Percentiles rank a stretch among this genome's conserved stretches.
These are phyloP conservation scores for Sycobia sp. DNA, from an alignment of 1,140 invertebrate species.

Conservation along the genomic window DNA sequence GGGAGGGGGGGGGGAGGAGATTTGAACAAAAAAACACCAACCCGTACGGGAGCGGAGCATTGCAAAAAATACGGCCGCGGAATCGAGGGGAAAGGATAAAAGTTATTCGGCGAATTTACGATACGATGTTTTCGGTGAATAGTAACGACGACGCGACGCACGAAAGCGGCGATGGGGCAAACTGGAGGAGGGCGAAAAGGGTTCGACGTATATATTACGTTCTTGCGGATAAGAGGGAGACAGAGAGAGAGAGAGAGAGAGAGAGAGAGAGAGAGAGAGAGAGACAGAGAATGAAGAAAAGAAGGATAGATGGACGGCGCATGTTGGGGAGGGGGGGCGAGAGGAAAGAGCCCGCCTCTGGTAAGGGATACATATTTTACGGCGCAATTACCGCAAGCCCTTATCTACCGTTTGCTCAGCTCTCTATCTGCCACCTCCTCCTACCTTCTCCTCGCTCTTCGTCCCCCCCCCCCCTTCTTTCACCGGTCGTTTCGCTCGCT, in stretches of 20 bases:
- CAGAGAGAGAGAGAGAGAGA: too few relatives aligned
- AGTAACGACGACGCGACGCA: conserved; percentile 1
- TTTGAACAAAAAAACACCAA: too few relatives aligned
- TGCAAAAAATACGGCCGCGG: too few relatives aligned
- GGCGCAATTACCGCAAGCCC: conserved; percentile 56
- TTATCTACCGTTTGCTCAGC: conserved; percentile 60
- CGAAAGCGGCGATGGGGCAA: not conserved
- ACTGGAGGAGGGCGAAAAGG: conserved; percentile 8
- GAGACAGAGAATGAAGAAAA: too few relatives aligned
- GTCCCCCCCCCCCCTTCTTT: too few relatives aligned
- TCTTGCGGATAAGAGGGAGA: too few relatives aligned
- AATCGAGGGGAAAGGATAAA: too few relatives aligned
- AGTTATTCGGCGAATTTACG: conserved; percentile 22
- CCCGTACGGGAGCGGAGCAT: too few relatives aligned
- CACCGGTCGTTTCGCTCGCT: too few relatives aligned
- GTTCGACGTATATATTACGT: not conserved
- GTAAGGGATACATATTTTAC: conserved; percentile 59
- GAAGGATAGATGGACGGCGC: not conserved
- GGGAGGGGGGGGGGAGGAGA: too few relatives aligned
- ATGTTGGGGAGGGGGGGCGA: not conserved
- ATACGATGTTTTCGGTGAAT: conserved; percentile 15
- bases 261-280: too few relatives aligned
- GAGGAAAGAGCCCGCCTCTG: conserved; percentile 44
- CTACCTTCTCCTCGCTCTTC: too few relatives aligned
- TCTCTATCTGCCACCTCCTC: conserved; percentile 43